Conservation (phyloP, 2,113 vertebrate species). For the Menidia beryllina region DNA sequence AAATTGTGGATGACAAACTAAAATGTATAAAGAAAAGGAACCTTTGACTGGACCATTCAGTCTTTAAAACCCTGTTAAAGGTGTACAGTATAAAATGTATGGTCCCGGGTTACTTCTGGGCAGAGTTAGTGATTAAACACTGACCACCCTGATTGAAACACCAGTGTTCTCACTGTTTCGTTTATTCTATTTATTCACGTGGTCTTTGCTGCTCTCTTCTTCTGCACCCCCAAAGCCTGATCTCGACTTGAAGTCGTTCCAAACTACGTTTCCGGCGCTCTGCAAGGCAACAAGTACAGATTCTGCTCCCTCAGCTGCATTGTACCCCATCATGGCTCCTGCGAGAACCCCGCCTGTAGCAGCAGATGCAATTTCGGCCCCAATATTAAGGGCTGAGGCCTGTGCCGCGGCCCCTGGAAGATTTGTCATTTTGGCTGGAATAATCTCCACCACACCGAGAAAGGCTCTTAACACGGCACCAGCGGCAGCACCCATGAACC, state of each 20-base stretch:
- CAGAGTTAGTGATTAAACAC: too few species aligned
- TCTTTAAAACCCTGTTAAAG: too few species aligned
- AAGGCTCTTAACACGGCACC: constrained; percentile 31
- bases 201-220: too few species aligned
- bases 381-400: too few species aligned
- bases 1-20: too few species aligned
- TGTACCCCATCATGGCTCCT: not conserved
- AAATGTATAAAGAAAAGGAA: too few species aligned
- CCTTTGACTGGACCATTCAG: too few species aligned
- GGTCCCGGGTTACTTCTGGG: too few species aligned
- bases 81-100: too few species aligned
- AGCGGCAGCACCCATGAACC: not conserved
- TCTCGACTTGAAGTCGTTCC: not conserved
- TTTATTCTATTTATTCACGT: too few species aligned
- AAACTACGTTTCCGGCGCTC: not conserved
- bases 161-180: not conserved
- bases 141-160: too few species aligned
- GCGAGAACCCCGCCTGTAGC: not conserved
- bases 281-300: not conserved
- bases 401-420: not conserved
- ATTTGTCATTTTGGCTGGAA: not conserved
- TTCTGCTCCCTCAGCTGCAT: constrained; percentile 19
- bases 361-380: not conserved
- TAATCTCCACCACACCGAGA: not conserved
- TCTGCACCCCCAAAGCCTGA: not conserved